Conservation (phyloP, 2,113 vertebrate species). For the Melierax canorus region DNA sequence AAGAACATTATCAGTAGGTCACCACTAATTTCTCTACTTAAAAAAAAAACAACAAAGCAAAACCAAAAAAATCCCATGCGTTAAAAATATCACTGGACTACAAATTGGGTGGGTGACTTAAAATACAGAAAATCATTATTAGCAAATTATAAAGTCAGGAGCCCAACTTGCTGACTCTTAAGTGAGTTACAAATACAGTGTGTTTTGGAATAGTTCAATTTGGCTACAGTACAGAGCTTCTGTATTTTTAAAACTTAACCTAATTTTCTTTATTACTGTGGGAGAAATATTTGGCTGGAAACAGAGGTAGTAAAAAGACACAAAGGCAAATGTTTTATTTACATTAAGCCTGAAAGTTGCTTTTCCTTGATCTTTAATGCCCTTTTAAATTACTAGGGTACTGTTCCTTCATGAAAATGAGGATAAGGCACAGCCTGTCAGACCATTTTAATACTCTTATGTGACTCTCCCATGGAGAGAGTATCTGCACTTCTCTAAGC, state of each 20-base stretch:
- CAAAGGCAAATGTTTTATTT: neutral
- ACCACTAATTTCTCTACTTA: neutral
- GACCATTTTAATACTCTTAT: neutral
- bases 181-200: neutral
- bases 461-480: neutral
- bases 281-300: constrained; percentile 1
- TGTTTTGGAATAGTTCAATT: constrained; percentile 27
- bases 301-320: neutral
- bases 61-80: neutral
- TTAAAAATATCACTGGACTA: neutral
- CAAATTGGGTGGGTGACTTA: neutral
- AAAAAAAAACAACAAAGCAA: neutral
- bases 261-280: constrained; percentile 23
- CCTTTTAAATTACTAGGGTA: neutral
- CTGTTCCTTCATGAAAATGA: neutral
- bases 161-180: neutral
- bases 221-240: neutral
- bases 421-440: neutral
- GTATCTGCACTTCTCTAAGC: neutral
- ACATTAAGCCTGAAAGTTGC: neutral
- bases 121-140: neutral
- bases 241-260: constrained; percentile 52
- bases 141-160: neutral
- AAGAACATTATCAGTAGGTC: neutral
- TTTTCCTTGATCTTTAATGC: neutral